A percentile compares a stretch with the other conserved stretches of the same genome.
These are phyloP conservation scores for Urocitellus parryii DNA, from an alignment of 2,113 vertebrate genomes.

Conservation along the genomic window DNA sequence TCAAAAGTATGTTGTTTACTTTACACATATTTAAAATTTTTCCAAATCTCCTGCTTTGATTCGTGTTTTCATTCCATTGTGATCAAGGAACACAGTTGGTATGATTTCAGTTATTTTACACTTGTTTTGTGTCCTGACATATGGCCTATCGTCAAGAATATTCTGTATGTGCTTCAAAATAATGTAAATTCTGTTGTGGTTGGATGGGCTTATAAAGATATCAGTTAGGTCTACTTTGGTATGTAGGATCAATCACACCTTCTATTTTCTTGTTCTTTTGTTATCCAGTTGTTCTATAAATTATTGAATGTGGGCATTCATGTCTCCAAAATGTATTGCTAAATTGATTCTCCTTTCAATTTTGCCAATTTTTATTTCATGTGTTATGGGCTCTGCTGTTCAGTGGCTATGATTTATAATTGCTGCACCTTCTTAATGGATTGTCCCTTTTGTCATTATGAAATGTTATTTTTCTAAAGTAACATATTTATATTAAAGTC, in stretches of 20 bases:
- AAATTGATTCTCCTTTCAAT: not conserved
- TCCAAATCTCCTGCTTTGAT: not conserved
- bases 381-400: not conserved
- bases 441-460: not conserved
- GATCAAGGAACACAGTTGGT: not conserved
- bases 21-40: not conserved
- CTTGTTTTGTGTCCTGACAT: not conserved
- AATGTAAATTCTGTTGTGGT: not conserved
- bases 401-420: not conserved
- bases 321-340: not conserved
- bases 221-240: not conserved
- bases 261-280: not conserved
- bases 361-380: not conserved
- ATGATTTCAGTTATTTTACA: not conserved
- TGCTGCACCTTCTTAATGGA: not conserved
- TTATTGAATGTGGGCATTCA: not conserved
- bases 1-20: not conserved
- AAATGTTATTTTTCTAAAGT: not conserved
- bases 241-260: not conserved
- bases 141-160: not conserved
- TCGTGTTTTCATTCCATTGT: not conserved
- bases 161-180: not conserved
- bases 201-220: not conserved
- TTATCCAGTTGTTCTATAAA: not conserved
- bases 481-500: not conserved